Conservation (phyloP, 2,797 vertebrate genomes). For the Pachyuromys duprasi region DNA sequence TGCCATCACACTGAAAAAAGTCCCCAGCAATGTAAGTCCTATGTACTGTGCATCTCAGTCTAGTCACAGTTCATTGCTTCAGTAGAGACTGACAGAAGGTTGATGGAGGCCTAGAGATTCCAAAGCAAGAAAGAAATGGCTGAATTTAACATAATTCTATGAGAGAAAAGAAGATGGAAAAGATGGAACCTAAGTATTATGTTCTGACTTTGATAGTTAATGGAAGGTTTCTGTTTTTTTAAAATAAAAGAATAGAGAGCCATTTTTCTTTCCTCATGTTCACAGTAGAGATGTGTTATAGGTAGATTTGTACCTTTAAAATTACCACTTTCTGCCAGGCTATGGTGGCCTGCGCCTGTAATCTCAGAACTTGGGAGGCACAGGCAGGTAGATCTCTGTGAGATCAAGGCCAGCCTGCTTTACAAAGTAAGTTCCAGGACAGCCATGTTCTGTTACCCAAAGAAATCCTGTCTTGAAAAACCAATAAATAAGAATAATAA, state of each 20-base stretch:
- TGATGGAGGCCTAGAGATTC: background rate
- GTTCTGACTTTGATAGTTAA: background rate
- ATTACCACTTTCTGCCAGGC: background rate
- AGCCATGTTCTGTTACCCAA: no score
- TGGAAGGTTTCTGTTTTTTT: background rate
- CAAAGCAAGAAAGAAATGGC: no score
- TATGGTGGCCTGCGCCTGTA: no score
- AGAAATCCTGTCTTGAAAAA: no score
- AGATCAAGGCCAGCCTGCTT: no score
- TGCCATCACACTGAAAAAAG: background rate
- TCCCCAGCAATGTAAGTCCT: background rate
- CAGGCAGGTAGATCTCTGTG: no score
- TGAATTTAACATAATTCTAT: rapidly evolving
- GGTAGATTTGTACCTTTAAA: background rate
- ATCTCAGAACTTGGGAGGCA: no score
- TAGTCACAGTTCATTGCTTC: rapidly evolving
- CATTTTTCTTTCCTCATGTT: background rate
- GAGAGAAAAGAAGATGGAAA: rapidly evolving
- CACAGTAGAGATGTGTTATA: background rate
- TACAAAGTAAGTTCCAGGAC: no score
- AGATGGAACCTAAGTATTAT: background rate
- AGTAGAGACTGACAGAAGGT: background rate
- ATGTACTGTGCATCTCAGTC: background rate
- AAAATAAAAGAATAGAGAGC: background rate
- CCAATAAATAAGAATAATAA: no score